Evolutionary conservation across 2,797 vertebrate species (phyloP), one percentile per base, ranked within the genome.

Genomic region (Loris lydekkerianus): DNA sequence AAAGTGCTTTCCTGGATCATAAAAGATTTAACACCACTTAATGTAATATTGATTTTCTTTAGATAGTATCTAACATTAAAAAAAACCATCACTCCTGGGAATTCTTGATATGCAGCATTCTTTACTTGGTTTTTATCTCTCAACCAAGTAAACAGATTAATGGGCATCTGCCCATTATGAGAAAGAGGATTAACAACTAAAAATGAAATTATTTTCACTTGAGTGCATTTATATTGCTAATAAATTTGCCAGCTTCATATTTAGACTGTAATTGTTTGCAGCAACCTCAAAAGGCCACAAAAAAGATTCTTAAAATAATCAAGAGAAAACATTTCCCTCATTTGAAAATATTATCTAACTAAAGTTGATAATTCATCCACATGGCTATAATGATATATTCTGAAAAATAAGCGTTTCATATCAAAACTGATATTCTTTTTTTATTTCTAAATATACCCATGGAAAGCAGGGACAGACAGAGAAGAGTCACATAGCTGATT

Each of bases 11-110:
- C 83, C 84, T 93, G 81, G 73, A 97, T 69, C 92, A 96, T 58
- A 60, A 92, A 97, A 91, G 93, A 98, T 94, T 96, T 97, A 96
- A 69, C 43, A 92, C 70, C 88, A 85, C 91, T 97, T 96, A 97
- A 60, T 67, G 73, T 95, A 81, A 85, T 87, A 98, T 98, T 98
- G 98, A 98, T 98, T 98, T 98, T 97, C 93, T 87, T 96, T 96
- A 96, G 84, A 96, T 95, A 46, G 72, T 73, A 69, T 94, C 96
- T 89, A 97, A 89, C 65, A 86, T 60, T 97, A 97, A 97, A 98
- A 95, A 97, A 97, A 97, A 98, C 34, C 34, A 95, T 60, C 46
- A 82, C 95, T 81, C 96, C 93, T 67, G 34, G 78, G 81, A 95
- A 86, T 96, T 97, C 94, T 98, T 93, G 75, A 81, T 91, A 96